Base-by-base conservation (phyloP, 2,113 vertebrate species). In the Pica pica region DNA sequence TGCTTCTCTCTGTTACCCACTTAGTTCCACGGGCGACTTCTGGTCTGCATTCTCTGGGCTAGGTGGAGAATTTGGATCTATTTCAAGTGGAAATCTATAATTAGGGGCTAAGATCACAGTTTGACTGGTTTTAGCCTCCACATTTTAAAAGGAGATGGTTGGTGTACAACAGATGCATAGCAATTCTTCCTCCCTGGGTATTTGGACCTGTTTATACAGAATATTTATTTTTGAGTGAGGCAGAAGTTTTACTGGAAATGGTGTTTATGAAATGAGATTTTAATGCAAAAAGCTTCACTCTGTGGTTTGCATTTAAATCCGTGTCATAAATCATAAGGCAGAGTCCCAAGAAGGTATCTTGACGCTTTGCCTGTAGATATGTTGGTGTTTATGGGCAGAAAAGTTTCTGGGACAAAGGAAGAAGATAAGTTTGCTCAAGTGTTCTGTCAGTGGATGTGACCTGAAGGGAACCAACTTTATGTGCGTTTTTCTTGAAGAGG, bases 11-110 rank as follows among this genome's bases (percentile, higher is more conserved):
- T 52, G 60, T 65, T 78, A 79, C 89, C 80, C 41, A 65, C 55
- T 77, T 61, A 41, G 75, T 73, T 86, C 83, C 75, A 57, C 2
- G 20, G 67, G 77, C 10, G 70, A 80, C 87, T 93, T 64, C 77
- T 95, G 74, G 53, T 85, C 64, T 95, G 59, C 73, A 24, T 94
- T 95, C 93, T 44, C 67, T 46, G 63, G 76, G 77, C 61, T 81
- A 94, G 89, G 89, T 94, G 87, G 67, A 84, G 67, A 91, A 78
- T 89, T 73, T 95, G 84, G 87, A 83, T 90, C 59, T 27, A 19
- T 71, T 95, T 89, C 60, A 69, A 95, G 87, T 23, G 30, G n/a
- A 16, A 65, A 47, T 87, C 82, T 93, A 83, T 93, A 92, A 76
- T 83, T 91, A 81, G 76, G 30, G 83, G 74, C 59, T 84, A 56